Conservation (phyloP, 2,113 vertebrate genomes). For the Arvicanthis niloticus region DNA sequence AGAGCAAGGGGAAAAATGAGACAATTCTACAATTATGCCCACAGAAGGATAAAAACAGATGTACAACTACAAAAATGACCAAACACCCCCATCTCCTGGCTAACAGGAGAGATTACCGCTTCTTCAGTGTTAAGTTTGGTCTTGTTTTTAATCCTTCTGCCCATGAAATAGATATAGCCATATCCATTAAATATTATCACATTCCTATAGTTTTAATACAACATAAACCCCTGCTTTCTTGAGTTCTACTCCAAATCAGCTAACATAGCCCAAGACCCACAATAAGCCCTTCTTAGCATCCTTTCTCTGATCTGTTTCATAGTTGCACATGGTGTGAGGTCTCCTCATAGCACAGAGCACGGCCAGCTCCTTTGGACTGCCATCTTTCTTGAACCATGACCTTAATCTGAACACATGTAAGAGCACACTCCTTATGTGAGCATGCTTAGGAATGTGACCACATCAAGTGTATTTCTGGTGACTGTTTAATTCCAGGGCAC, state of each 20-base stretch:
- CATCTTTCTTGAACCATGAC: not conserved
- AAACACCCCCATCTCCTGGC: slow-evolving; percentile 46
- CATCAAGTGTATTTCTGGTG: not conserved
- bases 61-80: slow-evolving; percentile 15
- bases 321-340: not conserved
- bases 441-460: not conserved
- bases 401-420: not conserved
- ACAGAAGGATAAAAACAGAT: not conserved
- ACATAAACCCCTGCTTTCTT: not conserved
- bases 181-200: not conserved
- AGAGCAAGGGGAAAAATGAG: not conserved
- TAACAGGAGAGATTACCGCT: not conserved
- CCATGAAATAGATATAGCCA: not conserved
- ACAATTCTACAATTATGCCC: not conserved
- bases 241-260: not conserved
- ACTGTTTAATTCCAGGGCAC: not conserved
- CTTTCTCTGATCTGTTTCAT: not conserved
- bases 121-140: not conserved
- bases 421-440: not conserved
- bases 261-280: not conserved
- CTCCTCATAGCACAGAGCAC: not conserved
- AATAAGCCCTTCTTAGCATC: not conserved
- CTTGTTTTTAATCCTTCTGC: not conserved
- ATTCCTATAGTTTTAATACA: not conserved
- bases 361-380: not conserved